Conservation (phyloP, 2,113 vertebrate genomes). For the Rissa tridactyla region DNA sequence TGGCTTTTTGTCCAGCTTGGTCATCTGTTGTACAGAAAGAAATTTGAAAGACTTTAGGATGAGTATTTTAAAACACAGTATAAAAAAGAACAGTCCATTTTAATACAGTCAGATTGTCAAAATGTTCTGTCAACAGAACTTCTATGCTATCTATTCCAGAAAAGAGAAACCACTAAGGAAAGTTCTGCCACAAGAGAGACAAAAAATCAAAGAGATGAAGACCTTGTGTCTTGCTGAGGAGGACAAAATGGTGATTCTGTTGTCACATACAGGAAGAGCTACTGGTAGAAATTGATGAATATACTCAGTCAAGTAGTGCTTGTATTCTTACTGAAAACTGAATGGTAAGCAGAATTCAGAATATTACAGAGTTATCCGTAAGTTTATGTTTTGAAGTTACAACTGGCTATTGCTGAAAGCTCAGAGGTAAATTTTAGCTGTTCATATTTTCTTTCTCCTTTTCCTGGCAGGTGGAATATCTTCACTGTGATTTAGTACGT, state of each 20-base stretch:
- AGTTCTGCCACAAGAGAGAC: not conserved
- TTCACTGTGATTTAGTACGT: not conserved
- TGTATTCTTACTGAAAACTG: not conserved
- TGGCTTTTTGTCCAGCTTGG: constrained; percentile 87
- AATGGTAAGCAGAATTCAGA: not conserved
- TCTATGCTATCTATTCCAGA: not conserved
- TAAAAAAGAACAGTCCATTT: not conserved
- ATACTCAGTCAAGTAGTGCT: not conserved
- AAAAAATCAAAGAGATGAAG: not conserved
- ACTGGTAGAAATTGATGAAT: not conserved
- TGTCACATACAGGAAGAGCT: not conserved
- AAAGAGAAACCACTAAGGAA: not conserved
- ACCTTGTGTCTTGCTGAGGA: not conserved
- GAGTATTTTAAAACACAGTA: not conserved
- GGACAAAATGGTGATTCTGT: not conserved
- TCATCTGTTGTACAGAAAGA: constrained; percentile 77
- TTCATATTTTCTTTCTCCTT: not conserved
- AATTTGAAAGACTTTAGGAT: not conserved
- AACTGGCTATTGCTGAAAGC: not conserved
- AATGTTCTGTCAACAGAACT: not conserved
- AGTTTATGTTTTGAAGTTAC: not conserved
- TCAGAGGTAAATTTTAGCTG: not conserved
- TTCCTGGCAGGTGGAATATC: not conserved
- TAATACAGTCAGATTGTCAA: not conserved
- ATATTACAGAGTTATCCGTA: not conserved